These are phyloP conservation scores for Myiagra hebetior DNA, from an alignment of 2,113 vertebrate species.

Conservation along the genomic window DNA sequence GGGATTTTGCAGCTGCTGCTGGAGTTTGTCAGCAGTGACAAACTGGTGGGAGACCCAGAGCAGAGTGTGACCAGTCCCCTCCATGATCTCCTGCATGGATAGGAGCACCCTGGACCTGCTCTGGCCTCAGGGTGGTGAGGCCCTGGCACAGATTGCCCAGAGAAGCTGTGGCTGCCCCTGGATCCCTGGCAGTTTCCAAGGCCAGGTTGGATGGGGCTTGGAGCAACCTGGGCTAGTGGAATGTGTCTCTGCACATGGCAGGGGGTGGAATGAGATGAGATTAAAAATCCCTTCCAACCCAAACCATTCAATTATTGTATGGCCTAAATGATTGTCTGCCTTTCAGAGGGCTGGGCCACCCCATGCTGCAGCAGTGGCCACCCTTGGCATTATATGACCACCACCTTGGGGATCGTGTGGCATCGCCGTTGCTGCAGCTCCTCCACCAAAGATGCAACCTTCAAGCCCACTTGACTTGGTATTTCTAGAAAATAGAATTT, in stretches of 20 bases:
- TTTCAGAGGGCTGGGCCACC: background rate
- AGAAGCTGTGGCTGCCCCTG: background rate
- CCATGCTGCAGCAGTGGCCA: accelerated
- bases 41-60: background rate
- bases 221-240: accelerated
- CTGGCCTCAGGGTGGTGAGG: accelerated
- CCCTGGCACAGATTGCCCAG: background rate
- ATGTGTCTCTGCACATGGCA: background rate
- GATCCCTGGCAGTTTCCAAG: background rate
- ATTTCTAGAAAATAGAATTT: background rate
- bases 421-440: background rate
- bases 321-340: background rate
- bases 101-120: background rate
- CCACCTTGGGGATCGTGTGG: background rate
- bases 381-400: accelerated
- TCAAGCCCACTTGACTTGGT: background rate
- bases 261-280: accelerated
- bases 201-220: accelerated
- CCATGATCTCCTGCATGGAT: accelerated
- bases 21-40: background rate
- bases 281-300: background rate
- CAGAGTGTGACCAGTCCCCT: background rate
- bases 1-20: background rate
- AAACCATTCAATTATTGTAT: background rate
- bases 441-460: background rate